Percentiles rank a stretch among this genome's conserved stretches.
These are phyloP conservation scores for Parazoanthus atlanticus DNA, from an alignment of 92 coral and sea anemone species.

Conservation along the genomic window DNA sequence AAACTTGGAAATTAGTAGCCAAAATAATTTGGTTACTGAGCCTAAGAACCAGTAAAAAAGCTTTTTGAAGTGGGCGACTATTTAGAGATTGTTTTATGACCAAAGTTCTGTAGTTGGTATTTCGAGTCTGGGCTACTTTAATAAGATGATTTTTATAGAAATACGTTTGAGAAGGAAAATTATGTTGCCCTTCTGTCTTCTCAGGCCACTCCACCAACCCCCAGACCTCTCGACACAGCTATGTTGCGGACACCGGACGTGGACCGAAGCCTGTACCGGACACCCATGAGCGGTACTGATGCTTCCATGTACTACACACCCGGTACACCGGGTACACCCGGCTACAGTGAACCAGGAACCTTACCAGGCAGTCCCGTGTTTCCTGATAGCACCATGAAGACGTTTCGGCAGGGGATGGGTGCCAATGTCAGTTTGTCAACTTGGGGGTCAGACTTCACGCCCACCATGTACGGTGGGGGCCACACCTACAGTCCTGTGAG, in stretches of 20 bases:
- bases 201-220: constrained; percentile 75
- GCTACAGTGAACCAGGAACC: background rate
- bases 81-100: too few species aligned
- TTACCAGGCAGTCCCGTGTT: constrained; percentile 52
- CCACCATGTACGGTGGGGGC: constrained; percentile 49
- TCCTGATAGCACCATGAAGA: constrained; percentile 67
- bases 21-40: too few species aligned
- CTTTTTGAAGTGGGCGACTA: too few species aligned
- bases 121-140: too few species aligned
- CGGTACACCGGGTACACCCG: constrained; percentile 55
- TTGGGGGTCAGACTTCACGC: constrained; percentile 97
- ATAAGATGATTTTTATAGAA: too few species aligned
- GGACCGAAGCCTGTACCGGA: constrained; percentile 32
- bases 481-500: constrained; percentile 39
- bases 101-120: too few species aligned
- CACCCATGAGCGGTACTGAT: constrained; percentile 40
- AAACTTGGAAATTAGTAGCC: too few species aligned
- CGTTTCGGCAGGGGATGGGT: constrained; percentile 76
- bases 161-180: too few species aligned
- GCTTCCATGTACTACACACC: constrained; percentile 67
- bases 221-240: constrained; percentile 69
- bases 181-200: background rate
- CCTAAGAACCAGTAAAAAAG: too few species aligned
- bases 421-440: constrained; percentile 80
- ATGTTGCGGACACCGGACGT: constrained; percentile 72